Evolutionary conservation across 2,888 invertebrate species (phyloP).

Genomic region (Rhagophthalmus giganteus): DNA sequence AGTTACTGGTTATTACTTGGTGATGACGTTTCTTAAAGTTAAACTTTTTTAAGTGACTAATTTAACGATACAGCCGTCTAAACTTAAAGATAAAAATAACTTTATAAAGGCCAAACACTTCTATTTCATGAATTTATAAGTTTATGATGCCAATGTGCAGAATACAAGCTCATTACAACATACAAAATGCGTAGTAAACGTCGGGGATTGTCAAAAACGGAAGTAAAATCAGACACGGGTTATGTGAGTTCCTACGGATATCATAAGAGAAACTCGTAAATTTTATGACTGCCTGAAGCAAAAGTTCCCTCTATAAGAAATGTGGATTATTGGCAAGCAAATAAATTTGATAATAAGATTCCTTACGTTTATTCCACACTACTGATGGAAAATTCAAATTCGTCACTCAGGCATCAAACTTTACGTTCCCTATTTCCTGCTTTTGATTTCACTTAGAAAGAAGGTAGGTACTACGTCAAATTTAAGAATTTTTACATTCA

Average conservation of each 20-base stretch:
- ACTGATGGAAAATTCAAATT: slow-evolving; percentile 27
- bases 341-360: slow-evolving; percentile 31
- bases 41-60: neutral
- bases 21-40: neutral
- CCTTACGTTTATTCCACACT: slow-evolving; percentile 21
- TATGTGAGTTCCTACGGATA: slow-evolving; percentile 21
- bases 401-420: slow-evolving; percentile 15
- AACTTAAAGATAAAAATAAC: no score
- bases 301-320: slow-evolving; percentile 25
- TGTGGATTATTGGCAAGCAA: slow-evolving; percentile 29
- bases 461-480: no score
- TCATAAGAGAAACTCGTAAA: slow-evolving; percentile 28
- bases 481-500: no score
- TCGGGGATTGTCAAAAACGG: slow-evolving; percentile 13
- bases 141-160: no score
- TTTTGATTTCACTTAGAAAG: no score
- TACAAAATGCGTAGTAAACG: slow-evolving; percentile 9
- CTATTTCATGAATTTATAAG: no score
- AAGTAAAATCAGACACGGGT: slow-evolving; percentile 23
- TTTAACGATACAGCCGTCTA: neutral
- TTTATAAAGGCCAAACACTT: no score
- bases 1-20: neutral
- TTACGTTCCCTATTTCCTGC: slow-evolving; percentile 20
- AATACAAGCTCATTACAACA: no score
- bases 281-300: slow-evolving; percentile 26